Base-by-base conservation (phyloP, 2,797 vertebrate species). In the Sphaeramia orbicularis region DNA sequence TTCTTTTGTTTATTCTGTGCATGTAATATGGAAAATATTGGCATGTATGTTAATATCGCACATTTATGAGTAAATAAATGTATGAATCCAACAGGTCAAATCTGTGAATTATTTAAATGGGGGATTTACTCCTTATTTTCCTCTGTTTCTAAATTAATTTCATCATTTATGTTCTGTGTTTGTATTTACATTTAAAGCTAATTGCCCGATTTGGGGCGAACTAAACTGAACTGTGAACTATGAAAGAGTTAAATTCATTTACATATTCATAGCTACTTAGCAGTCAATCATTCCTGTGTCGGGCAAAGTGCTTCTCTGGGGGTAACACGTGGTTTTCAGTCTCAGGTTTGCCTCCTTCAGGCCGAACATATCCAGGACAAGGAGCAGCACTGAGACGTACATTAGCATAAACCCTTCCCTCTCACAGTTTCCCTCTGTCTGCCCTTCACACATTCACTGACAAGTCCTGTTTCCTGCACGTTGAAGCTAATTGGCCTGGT, bases 261-360 rank as follows among this genome's bases (percentile, higher is more conserved):
- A 58, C 77, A 83, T 84, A 58, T 45, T 19, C 30, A 65, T 14
- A n/a, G 48, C 69, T 38, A 27, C 65, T 11, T 48, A 53, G 58
- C 72, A 74, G 84, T 84, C 83, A 77, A 62, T 88, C 84, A 82
- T 76, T 65, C 10, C 18, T 1, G 69, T 57, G 76, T 71, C 67
- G 44, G 63, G 24, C 71, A 37, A 62, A 66, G 77, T 59, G 78
- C 60, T 64, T 59, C 79, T 81, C 75, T 48, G 13, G 74, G 74
- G 86, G 74, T 88, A 83, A 66, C 57, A 37, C 3, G 1, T 43
- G 66, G 57, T 57, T 76, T 47, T 52, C 62, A 45, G 67, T 59
- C 64, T 21, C 73, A 76, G 69, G 78, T 83, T 70, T 10, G 55
- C 54, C 50, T 76, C 80, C 65, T 77, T 52, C 54, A 16, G 65